Base-by-base conservation (phyloP, 64 coral and sea anemone species). In the Actinia tenebrosa region DNA sequence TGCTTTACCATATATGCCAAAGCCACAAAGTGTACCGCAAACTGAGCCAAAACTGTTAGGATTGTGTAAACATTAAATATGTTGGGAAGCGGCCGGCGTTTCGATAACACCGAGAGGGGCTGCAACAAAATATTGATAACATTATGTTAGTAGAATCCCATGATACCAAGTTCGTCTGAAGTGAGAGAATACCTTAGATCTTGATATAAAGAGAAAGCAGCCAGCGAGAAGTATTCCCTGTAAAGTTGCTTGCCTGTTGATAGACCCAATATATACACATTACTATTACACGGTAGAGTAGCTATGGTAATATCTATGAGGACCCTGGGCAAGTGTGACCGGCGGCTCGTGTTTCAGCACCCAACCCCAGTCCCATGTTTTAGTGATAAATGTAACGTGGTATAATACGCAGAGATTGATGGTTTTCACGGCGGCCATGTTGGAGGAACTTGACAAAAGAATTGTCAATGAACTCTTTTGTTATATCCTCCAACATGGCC, bases 41-140 rank as follows among this genome's bases (percentile, higher is more conserved):
- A 99, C 72, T 99, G 96, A 71, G 82, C 78, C 42, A 95, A 90
- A 3, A 99, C 96, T 16, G 96, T 99, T 47, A 92, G 30, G 56
- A 99, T 91, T 53, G 96, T 99, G 78, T 95, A 99, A 13, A 99
- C 3, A 62, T 99, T 99, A 77, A 99, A 99, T 92, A 99, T 99
- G 44, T 92, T 99, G 16, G 96, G 96, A 22, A 99, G 84, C 0
- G 96, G 96, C 56, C 96, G 87, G 47, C 86, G 86, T 62, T 93
- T 99, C 22, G 96, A 99, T 23, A 99, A 83, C 83, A 58, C 80
- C 25, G 87, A 89, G 20, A 99, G 90, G 63, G 96, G 96, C 96
- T 99, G 80, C 37, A 85, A 87, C 23, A 78, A 1, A n/a, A 78
- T 13, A 43, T 11, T n/a, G 3, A 75, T 30, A 25, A 13, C 43